Conservation (phyloP, 2,888 invertebrate species). For the Sisyra terminalis region DNA sequence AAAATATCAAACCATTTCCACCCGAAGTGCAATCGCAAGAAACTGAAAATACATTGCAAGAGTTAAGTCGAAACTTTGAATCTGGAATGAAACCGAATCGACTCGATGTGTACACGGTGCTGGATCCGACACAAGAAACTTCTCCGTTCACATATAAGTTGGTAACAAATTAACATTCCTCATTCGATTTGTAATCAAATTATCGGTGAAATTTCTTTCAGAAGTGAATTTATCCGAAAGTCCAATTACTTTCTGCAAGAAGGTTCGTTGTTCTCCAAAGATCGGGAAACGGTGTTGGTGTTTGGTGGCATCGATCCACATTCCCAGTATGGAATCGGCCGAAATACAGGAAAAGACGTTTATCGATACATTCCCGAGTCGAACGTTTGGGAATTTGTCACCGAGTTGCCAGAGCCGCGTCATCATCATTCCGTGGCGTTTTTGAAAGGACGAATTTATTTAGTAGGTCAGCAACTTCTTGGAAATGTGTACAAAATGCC, state of each 20-base stretch:
- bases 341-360: conserved; percentile 45
- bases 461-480: conserved; percentile 38
- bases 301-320: conserved; percentile 56
- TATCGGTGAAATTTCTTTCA: too few species aligned
- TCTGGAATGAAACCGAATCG: too few species aligned
- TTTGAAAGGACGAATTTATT: conserved; percentile 43
- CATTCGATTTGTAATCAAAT: too few species aligned
- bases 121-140: too few species aligned
- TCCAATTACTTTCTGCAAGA: conserved; percentile 30
- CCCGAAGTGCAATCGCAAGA: too few species aligned
- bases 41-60: too few species aligned
- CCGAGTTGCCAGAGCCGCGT: conserved; percentile 49
- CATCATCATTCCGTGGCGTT: conserved; percentile 51
- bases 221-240: too few species aligned
- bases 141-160: too few species aligned
- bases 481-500: not conserved
- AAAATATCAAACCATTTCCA: too few species aligned
- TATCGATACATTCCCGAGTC: conserved; percentile 37
- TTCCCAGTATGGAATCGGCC: conserved; percentile 32
- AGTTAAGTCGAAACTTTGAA: too few species aligned
- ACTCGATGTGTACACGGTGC: too few species aligned
- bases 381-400: conserved; percentile 49
- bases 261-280: conserved; percentile 36
- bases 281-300: conserved; percentile 43
- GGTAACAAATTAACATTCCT: too few species aligned